Percentiles rank a stretch among this genome's conserved stretches.
Evolutionary conservation across 2,797 vertebrate genomes (phyloP).

Genomic region (Rhabdophis nuchalis): DNA sequence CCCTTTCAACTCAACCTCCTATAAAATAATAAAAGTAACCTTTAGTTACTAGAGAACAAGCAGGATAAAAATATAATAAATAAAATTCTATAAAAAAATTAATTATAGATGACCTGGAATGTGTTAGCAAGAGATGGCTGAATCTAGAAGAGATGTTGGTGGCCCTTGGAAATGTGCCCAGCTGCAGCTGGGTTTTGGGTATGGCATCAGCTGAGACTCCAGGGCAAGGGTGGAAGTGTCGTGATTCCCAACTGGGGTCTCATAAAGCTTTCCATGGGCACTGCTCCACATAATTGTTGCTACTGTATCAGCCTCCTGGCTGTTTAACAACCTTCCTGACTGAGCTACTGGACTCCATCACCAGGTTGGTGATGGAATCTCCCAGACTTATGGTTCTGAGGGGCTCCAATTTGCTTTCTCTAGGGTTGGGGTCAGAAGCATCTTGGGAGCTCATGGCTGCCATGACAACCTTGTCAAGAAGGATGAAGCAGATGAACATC

Average conservation of each 20-base stretch:
- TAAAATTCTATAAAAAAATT: not conserved
- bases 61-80: not conserved
- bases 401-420: not conserved
- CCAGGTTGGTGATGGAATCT: not conserved
- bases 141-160: not conserved
- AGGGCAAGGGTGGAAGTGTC: not conserved
- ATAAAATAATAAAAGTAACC: not conserved
- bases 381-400: not conserved
- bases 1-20: not conserved
- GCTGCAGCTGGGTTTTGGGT: not conserved
- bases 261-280: not conserved
- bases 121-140: not conserved
- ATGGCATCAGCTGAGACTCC: not conserved
- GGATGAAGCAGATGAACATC: not conserved
- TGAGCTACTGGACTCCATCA: not conserved
- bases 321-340: not conserved
- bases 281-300: not conserved
- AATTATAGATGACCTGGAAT: not conserved
- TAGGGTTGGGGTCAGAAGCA: not conserved
- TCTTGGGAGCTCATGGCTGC: not conserved
- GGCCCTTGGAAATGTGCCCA: not conserved
- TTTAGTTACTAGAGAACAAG: not conserved
- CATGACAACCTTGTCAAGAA: not conserved
- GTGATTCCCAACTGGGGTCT: not conserved
- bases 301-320: not conserved